Percentiles rank a stretch among this genome's conserved stretches.
Evolutionary conservation across 1,140 invertebrate species (phyloP).

Genomic region (Macrocentrus cingulum): DNA sequence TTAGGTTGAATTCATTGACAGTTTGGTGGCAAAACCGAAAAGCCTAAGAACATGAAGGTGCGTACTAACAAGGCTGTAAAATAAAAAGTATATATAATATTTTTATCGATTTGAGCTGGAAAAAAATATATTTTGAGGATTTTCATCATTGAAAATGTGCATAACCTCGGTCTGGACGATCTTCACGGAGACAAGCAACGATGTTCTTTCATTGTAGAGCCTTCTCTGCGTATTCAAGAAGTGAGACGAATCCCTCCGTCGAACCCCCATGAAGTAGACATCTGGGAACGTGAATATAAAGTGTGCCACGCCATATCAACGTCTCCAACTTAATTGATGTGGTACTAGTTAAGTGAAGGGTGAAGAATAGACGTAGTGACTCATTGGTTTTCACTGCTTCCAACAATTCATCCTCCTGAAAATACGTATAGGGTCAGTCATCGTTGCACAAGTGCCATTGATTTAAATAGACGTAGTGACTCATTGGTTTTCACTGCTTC

Average conservation of each 20-base stretch:
- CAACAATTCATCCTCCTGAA: slow-evolving; percentile 60
- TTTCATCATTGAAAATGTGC: slow-evolving; percentile 10
- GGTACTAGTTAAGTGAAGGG: slow-evolving; percentile 75
- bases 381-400: slow-evolving; percentile 66
- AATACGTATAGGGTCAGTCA: slow-evolving; percentile 6
- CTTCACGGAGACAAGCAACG: slow-evolving; percentile 81
- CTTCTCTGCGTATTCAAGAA: slow-evolving; percentile 95
- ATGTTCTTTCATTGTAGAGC: slow-evolving; percentile 80
- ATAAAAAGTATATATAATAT: slow-evolving; percentile 34
- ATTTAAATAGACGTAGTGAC: slow-evolving; percentile 70
- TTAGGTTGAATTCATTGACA: slow-evolving; percentile 72
- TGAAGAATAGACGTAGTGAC: slow-evolving; percentile 73
- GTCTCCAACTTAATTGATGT: slow-evolving; percentile 80
- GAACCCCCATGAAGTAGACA: slow-evolving; percentile 84
- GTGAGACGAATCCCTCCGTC: slow-evolving; percentile 88
- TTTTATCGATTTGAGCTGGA: slow-evolving; percentile 8
- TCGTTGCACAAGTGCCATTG: too few species aligned
- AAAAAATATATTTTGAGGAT: background rate
- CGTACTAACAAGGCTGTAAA: slow-evolving; percentile 78
- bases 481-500: slow-evolving; percentile 66
- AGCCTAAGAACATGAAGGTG: slow-evolving; percentile 96
- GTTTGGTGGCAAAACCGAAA: slow-evolving; percentile 80
- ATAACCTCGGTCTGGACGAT: slow-evolving; percentile 76
- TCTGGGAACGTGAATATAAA: slow-evolving; percentile 86
- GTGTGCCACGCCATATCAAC: slow-evolving; percentile 73